Conservation (phyloP, 2,888 invertebrate species). For the Cephus pulcher region DNA sequence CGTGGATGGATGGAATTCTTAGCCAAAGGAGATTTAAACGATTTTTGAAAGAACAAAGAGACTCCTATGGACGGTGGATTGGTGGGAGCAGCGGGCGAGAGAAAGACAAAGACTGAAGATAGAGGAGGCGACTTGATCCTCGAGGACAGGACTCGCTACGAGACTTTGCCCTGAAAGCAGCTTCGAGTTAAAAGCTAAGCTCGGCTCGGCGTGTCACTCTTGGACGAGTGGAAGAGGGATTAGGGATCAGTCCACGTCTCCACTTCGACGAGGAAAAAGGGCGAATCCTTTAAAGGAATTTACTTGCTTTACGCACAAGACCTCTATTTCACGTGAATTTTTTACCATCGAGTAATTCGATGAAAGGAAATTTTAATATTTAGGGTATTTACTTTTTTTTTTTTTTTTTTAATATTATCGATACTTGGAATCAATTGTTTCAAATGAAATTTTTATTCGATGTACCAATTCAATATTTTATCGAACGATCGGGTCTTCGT, state of each 20-base stretch:
- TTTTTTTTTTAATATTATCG: neutral
- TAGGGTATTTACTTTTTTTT: neutral
- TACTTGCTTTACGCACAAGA: neutral
- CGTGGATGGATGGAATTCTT: neutral
- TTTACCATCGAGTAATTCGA: neutral
- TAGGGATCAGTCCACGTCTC: conserved; percentile 28
- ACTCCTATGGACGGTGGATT: neutral
- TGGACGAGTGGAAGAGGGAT: conserved; percentile 41
- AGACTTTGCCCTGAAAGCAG: conserved; percentile 42
- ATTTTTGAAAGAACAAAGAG: conserved; percentile 2
- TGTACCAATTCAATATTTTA: neutral
- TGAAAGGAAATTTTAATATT: neutral
- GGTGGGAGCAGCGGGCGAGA: neutral
- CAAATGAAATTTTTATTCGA: neutral
- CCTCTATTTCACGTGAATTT: neutral
- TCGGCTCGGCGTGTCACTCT: conserved; percentile 42
- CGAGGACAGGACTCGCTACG: conserved; percentile 41
- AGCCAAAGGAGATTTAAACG: conserved; percentile 6
- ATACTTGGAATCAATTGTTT: neutral
- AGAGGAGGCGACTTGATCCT: conserved; percentile 38
- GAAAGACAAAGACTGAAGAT: conserved; percentile 21
- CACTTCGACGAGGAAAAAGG: neutral
- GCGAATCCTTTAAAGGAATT: neutral
- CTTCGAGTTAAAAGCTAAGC: conserved; percentile 51
- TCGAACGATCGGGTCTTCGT: neutral